phyloP scores from a whole-genome alignment of 2,888 invertebrate genomes.

The Chromoteleia sp. region DNA sequence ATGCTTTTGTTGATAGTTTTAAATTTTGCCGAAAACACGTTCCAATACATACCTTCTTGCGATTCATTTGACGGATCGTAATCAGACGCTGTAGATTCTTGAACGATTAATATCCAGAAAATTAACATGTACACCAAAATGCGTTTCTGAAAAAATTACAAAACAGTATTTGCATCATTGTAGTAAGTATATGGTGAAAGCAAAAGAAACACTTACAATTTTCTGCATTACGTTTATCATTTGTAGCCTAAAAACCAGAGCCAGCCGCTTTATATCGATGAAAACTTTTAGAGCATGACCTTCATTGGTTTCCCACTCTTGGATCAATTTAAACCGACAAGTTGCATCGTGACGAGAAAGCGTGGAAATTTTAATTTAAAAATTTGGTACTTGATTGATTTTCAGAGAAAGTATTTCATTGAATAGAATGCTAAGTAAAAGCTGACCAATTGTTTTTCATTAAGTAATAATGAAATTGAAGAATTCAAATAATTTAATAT shows the following conservation, averaged over 20 bases:
- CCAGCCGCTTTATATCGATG: conserved; percentile 25
- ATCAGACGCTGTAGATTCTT: background rate
- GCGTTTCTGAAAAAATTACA: conserved; percentile 26
- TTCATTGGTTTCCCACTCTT: conserved; percentile 33
- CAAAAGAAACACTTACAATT: conserved; percentile 23
- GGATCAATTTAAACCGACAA: background rate
- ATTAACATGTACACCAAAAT: conserved; percentile 5
- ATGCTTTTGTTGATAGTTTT: no score
- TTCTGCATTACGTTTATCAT: conserved; percentile 16
- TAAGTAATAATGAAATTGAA: no score
- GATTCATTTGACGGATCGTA: conserved; percentile 27
- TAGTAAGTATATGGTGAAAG: background rate
- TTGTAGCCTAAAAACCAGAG: conserved; percentile 13
- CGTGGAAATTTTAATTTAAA: conserved; percentile 9
- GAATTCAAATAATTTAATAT: no score
- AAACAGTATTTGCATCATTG: conserved; percentile 4
- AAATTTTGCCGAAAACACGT: no score
- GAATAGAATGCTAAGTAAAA: background rate
- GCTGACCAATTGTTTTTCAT: no score
- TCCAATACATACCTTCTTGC: no score
- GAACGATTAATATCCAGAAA: conserved; percentile 1
- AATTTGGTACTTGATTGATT: conserved; percentile 8
- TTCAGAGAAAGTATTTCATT: conserved; percentile 16
- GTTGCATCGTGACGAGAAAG: conserved; percentile 24
- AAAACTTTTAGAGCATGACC: conserved; percentile 71